Conservation (phyloP, 2,888 invertebrate species). For the Aphelenchoides bicaudatus region DNA sequence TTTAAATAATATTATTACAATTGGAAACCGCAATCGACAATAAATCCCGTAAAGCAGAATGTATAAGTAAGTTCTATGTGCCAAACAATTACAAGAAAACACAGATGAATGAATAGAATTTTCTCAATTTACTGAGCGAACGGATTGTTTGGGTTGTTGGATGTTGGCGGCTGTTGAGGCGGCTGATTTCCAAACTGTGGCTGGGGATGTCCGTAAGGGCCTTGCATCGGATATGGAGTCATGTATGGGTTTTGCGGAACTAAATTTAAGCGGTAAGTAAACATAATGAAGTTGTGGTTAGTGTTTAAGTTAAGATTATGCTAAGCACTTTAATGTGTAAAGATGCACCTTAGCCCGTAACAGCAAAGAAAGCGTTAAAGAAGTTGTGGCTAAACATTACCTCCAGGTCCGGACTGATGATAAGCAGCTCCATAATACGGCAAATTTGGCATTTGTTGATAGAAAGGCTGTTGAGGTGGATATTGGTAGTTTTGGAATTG, state of each 20-base stretch:
- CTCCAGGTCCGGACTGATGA: neutral
- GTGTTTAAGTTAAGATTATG: neutral
- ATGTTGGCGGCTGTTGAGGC: neutral
- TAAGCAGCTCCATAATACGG: slow-evolving; percentile 15
- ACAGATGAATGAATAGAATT: too few species aligned
- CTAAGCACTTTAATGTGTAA: neutral
- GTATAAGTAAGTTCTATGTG: too few species aligned
- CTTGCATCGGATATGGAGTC: slow-evolving; percentile 11
- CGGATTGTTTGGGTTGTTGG: slow-evolving; percentile 8
- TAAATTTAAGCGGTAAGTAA: too few species aligned
- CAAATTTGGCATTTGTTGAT: slow-evolving; percentile 17
- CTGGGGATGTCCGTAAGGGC: slow-evolving; percentile 12
- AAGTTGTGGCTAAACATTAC: neutral
- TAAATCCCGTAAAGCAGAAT: too few species aligned
- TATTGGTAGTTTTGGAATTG: neutral
- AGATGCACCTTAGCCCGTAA: too few species aligned
- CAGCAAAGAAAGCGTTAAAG: too few species aligned
- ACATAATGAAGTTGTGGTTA: neutral
- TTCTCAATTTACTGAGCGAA: slow-evolving; percentile 5
- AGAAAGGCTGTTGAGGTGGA: neutral
- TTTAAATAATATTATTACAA: too few species aligned
- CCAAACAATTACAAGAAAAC: too few species aligned
- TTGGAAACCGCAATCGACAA: too few species aligned
- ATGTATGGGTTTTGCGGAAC: neutral
- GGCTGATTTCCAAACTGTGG: neutral